Evolutionary conservation across 2,888 invertebrate genomes (phyloP).

Genomic region (Brachypterus glaber): DNA sequence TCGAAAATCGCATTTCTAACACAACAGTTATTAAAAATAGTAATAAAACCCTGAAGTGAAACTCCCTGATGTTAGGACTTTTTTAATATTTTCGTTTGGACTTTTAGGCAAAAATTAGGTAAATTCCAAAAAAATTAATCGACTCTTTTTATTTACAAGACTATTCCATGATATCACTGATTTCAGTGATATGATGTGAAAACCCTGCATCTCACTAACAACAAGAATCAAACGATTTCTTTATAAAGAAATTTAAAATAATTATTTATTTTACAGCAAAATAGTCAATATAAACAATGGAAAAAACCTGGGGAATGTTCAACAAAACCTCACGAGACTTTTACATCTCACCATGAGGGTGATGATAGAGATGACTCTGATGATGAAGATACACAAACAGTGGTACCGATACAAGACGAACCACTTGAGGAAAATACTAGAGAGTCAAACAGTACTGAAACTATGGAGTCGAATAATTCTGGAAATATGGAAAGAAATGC

Average conservation of each 20-base stretch:
- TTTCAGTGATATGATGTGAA: too few species aligned
- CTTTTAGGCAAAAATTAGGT: too few species aligned
- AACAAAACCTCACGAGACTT: conserved; percentile 45
- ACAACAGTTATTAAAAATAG: too few species aligned
- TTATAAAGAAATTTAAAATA: background rate
- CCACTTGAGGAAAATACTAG: conserved; percentile 27
- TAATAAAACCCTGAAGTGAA: too few species aligned
- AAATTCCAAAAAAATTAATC: too few species aligned
- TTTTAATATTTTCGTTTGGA: too few species aligned
- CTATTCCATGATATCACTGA: too few species aligned
- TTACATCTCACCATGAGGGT: conserved; percentile 58
- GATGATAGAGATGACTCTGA: conserved; percentile 55
- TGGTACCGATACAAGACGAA: conserved; percentile 37
- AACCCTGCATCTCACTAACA: too few species aligned
- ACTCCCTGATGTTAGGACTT: too few species aligned
- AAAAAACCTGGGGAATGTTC: conserved; percentile 53
- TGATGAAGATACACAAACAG: conserved; percentile 38
- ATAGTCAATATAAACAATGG: conserved; percentile 47
- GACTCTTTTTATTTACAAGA: too few species aligned
- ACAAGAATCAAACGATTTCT: too few species aligned
- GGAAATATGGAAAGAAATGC: conserved; percentile 14
- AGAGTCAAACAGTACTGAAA: conserved; percentile 6
- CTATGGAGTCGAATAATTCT: conserved; percentile 3
- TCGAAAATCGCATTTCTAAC: too few species aligned
- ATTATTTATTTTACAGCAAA: conserved; percentile 34